These are phyloP conservation scores for Globicephala melas DNA, from an alignment of 2,113 vertebrate species.

Conservation along the genomic window DNA sequence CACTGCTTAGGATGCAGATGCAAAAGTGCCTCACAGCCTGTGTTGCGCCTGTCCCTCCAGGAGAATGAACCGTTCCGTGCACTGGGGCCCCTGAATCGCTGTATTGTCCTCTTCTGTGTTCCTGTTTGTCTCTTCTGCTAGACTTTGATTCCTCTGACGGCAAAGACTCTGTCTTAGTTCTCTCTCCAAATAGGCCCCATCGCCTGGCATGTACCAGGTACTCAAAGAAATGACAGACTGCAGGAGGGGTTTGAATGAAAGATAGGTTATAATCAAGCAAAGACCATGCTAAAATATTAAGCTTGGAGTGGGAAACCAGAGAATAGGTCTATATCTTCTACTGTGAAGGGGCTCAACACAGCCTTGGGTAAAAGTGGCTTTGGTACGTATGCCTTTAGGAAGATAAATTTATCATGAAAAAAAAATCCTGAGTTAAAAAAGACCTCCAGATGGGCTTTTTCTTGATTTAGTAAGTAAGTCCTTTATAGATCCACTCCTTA, in stretches of 20 bases:
- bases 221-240: background rate
- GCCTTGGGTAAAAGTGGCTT: background rate
- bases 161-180: background rate
- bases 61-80: background rate
- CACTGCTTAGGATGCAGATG: background rate
- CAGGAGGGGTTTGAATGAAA: background rate
- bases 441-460: background rate
- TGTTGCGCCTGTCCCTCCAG: background rate
- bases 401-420: background rate
- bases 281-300: background rate
- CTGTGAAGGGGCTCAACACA: background rate
- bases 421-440: slow-evolving; percentile 17
- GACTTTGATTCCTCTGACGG: background rate
- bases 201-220: background rate
- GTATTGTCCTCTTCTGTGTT: background rate
- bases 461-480: background rate
- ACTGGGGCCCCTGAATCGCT: accelerated
- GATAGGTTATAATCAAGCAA: background rate
- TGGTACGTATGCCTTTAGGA: background rate
- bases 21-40: background rate
- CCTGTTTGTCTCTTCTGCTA: background rate
- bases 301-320: background rate
- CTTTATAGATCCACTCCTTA: background rate
- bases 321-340: background rate
- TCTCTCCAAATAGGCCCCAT: background rate